phyloP scores from a whole-genome alignment of 2,888 invertebrate genomes.

The Drosophila hawaiiensis region DNA sequence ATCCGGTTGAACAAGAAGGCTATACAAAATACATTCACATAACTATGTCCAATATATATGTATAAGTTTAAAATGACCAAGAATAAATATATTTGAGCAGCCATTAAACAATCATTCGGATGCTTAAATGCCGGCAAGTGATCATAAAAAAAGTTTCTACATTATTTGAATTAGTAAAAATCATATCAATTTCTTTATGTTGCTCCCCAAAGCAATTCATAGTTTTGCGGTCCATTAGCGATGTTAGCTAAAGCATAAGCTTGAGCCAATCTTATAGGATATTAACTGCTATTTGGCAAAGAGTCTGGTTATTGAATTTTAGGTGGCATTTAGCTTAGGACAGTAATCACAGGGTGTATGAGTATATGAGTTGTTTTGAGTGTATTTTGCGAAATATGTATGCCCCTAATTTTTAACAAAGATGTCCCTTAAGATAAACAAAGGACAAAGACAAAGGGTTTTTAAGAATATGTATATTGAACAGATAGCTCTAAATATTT shows the following conservation, averaged over 20 bases:
- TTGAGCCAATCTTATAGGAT: background rate
- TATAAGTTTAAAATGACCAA: background rate
- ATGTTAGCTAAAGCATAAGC: background rate
- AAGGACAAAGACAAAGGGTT: no score
- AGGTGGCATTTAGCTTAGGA: background rate
- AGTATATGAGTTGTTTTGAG: background rate
- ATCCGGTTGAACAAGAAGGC: slow-evolving; percentile 38
- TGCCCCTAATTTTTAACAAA: no score
- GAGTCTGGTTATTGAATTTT: background rate
- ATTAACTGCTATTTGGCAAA: background rate
- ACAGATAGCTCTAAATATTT: background rate
- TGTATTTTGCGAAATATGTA: background rate
- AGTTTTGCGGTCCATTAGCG: slow-evolving; percentile 7
- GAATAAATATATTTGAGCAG: background rate
- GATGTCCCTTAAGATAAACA: background rate
- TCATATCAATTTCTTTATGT: slow-evolving; percentile 18
- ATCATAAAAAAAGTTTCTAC: slow-evolving; percentile 43
- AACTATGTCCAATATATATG: slow-evolving; percentile 30
- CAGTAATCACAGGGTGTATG: background rate
- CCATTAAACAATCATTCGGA: slow-evolving; percentile 21
- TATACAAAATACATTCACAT: slow-evolving; percentile 14
- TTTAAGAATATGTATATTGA: background rate
- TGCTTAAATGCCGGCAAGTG: slow-evolving; percentile 12
- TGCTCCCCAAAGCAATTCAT: background rate
- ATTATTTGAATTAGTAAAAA: slow-evolving; percentile 33